Evolutionary conservation across 2,113 vertebrate species (phyloP).

Genomic region (Macquaria australasica): DNA sequence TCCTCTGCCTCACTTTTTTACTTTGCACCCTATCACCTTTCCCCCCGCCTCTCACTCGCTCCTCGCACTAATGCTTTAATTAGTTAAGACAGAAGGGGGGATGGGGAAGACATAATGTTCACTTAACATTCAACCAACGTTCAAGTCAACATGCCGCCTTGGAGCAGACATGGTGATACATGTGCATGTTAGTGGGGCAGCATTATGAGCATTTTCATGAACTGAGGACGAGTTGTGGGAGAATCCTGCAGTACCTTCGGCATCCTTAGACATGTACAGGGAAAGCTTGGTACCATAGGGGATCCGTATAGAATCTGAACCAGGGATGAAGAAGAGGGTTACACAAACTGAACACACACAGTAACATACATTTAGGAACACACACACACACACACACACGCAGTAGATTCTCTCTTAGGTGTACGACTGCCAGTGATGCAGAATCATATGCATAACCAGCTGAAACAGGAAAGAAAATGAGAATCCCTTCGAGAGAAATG

Average conservation of each 20-base stretch:
- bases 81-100: conserved; percentile 59
- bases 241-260: conserved; percentile 86
- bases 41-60: conserved; percentile 4
- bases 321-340: conserved; percentile 84
- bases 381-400: conserved; percentile 49
- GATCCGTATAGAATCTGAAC: conserved; percentile 90
- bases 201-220: conserved; percentile 60
- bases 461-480: conserved; percentile 49
- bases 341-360: conserved; percentile 73
- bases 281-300: conserved; percentile 89
- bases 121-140: conserved; percentile 80
- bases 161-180: conserved; percentile 67
- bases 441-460: conserved; percentile 36
- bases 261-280: conserved; percentile 89
- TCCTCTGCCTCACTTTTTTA: conserved; percentile 50
- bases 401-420: conserved; percentile 33
- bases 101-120: conserved; percentile 76
- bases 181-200: conserved; percentile 79
- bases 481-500: conserved; percentile 48
- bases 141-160: conserved; percentile 79
- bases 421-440: conserved; percentile 14
- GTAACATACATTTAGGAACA: conserved; percentile 32
- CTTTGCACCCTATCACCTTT: conserved; percentile 44
- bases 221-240: conserved; percentile 54
- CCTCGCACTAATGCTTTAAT: conserved; percentile 57